Evolutionary conservation across 37 sponge, comb jelly and placozoan genomes (phyloP).

Genomic region (Geodia barretti): DNA sequence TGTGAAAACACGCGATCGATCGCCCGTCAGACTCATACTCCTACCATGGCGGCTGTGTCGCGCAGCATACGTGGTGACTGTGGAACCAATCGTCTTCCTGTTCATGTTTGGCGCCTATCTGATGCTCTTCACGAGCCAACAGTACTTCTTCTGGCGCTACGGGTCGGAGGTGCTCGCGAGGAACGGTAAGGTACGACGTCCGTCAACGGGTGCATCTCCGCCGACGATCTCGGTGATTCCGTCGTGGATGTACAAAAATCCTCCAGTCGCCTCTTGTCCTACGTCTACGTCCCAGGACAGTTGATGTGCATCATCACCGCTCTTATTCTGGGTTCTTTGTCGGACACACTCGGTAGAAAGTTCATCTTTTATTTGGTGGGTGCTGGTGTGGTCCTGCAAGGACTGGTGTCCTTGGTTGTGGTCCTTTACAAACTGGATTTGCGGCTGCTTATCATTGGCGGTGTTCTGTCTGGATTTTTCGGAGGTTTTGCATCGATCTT

Average conservation of each 20-base stretch:
- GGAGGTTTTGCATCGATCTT: slow-evolving; percentile 56
- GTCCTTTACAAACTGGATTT: slow-evolving; percentile 29
- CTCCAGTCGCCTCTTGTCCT: slow-evolving; percentile 7
- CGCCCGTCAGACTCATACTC: no score
- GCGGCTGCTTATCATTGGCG: background rate
- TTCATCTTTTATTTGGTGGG: slow-evolving; percentile 24
- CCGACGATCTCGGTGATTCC: slow-evolving; percentile 1
- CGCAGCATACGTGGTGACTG: slow-evolving; percentile 31
- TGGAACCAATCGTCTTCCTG: slow-evolving; percentile 58
- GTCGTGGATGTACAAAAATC: slow-evolving; percentile 21
- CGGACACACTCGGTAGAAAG: slow-evolving; percentile 55
- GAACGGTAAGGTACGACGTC: slow-evolving; percentile 12
- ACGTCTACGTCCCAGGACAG: background rate
- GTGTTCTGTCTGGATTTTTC: slow-evolving; percentile 10
- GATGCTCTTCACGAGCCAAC: slow-evolving; percentile 19
- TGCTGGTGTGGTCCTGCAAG: slow-evolving; percentile 8
- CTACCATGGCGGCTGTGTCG: no score
- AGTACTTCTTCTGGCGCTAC: slow-evolving; percentile 44
- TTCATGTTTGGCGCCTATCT: slow-evolving; percentile 43
- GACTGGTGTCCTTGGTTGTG: background rate
- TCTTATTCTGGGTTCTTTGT: slow-evolving; percentile 47
- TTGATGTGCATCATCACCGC: slow-evolving; percentile 23
- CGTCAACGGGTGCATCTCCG: slow-evolving; percentile 29
- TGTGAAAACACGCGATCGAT: no score
- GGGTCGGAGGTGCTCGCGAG: background rate